Evolutionary conservation across 2,797 vertebrate genomes (phyloP), one percentile per base, ranked within the genome.

Genomic region (Melanotaenia nigrans): DNA sequence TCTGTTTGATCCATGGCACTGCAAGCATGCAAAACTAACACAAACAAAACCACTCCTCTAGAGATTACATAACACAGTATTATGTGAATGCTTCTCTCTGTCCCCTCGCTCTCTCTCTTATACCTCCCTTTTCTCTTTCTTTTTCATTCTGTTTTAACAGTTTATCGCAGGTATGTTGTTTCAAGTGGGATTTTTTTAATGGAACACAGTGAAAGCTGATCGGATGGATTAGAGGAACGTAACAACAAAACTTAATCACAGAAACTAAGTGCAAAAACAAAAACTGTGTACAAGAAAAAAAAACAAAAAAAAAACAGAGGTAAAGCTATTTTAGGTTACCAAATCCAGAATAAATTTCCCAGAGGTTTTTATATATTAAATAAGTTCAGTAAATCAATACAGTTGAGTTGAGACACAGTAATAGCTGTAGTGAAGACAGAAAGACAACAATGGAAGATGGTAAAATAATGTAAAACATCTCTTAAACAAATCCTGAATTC

Each of bases 1-100:
- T 91, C 83, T 87, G 66, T 90, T 82, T 91, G 89, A 92, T 89
- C 82, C 83, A 85, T 79, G 59, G 78, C 51, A 78, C 65, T 54
- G 85, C 78, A 81, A 85, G 70, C 73, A 85, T 79, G 84, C 81
- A 85, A 87, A 92, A 68, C 72, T 73, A 91, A 90, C 87, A 82
- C 82, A 90, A 90, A 90, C 88, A 90, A 86, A 90, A 86, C 71
- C 10, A 12, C 58, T 87, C 65, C 68, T 79, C 77, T 72, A 54
- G 72, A 89, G 78, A 84, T 87, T 86, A 79, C 84, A 79, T 85
- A 89, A 90, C 70, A 18, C 53, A 42, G 76, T 62, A 85, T 79
- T 82, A 86, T 83, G 73, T 78, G 75, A 71, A 79, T 70, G 66
- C 14, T 68, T 78, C 73, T 30, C 66, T 70, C 4, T 45, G 5